Evolutionary conservation across 2,797 vertebrate species (phyloP).

Genomic region (Dicrostonyx torquatus): DNA sequence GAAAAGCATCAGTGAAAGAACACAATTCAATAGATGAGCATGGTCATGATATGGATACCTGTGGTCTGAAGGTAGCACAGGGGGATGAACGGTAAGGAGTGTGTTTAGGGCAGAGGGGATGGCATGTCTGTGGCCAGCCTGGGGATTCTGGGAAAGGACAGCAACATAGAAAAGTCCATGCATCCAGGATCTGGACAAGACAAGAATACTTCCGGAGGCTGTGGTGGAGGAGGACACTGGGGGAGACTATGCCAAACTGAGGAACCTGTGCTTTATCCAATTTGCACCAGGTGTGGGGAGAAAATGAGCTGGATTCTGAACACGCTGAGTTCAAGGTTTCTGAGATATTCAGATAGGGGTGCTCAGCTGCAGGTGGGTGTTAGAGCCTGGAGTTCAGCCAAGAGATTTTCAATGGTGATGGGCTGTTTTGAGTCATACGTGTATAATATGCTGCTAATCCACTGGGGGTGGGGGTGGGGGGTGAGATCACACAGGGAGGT

Average conservation of each 20-base stretch:
- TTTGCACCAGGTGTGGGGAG: constrained; percentile 12
- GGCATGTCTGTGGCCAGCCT: background rate
- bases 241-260: background rate
- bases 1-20: background rate
- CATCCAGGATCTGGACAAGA: background rate
- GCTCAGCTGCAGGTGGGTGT: constrained; percentile 25
- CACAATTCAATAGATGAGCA: background rate
- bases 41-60: no score
- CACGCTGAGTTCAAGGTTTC: constrained; percentile 17
- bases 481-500: background rate
- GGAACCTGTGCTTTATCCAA: background rate
- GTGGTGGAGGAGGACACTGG: background rate
- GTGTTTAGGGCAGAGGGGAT: background rate
- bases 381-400: constrained; percentile 5
- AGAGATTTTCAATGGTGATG: background rate
- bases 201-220: background rate
- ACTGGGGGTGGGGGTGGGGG: no score
- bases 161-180: background rate
- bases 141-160: background rate
- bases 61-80: background rate
- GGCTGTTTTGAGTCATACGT: background rate
- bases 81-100: background rate
- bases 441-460: background rate
- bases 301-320: constrained; percentile 32
- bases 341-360: constrained; percentile 13